These are phyloP conservation scores for Andrena dorsata DNA, from an alignment of 2,888 invertebrate genomes.

Conservation along the genomic window DNA sequence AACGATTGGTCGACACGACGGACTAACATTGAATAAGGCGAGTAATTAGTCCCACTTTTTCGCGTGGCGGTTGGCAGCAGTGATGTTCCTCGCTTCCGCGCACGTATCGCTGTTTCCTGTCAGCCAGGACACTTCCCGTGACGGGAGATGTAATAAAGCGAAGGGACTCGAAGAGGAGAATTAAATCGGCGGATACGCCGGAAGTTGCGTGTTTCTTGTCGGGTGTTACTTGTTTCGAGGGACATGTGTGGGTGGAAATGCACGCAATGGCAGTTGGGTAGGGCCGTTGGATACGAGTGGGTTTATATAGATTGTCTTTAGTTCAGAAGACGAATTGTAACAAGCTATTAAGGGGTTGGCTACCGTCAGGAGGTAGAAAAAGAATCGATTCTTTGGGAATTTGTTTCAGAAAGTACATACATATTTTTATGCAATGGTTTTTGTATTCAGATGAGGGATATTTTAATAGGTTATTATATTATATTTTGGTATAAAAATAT, in stretches of 20 bases:
- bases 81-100: conserved; percentile 9
- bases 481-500: too few species aligned
- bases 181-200: conserved; percentile 1
- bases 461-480: too few species aligned
- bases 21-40: not conserved
- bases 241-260: not conserved
- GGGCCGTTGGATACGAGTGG: too few species aligned
- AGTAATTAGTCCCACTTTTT: conserved; percentile 21
- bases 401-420: too few species aligned
- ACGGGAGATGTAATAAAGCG: conserved; percentile 11
- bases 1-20: not conserved
- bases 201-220: conserved; percentile 6
- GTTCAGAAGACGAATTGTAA: too few species aligned
- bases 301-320: too few species aligned
- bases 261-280: too few species aligned
- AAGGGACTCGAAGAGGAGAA: conserved; percentile 6
- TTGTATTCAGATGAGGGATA: too few species aligned
- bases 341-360: too few species aligned
- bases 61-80: not conserved
- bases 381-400: too few species aligned
- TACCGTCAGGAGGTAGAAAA: too few species aligned
- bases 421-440: too few species aligned
- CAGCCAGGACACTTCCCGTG: conserved; percentile 5
- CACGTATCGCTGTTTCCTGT: conserved; percentile 17
- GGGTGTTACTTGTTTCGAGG: not conserved